Evolutionary conservation across 2,888 invertebrate species (phyloP).

Genomic region (Emmelina monodactyla): DNA sequence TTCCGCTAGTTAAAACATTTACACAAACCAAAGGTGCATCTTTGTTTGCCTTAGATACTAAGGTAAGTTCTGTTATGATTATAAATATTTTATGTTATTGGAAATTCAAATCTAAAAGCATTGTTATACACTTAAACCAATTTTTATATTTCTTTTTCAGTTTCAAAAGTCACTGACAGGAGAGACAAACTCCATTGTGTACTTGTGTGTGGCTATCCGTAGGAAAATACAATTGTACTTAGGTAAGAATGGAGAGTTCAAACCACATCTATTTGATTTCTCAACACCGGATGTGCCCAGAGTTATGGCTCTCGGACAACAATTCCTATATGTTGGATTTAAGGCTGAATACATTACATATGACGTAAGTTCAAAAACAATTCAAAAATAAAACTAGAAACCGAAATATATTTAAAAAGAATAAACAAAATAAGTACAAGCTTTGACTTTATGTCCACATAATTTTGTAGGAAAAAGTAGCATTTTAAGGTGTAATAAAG

Average conservation of each 20-base stretch:
- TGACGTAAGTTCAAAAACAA: constrained; percentile 65
- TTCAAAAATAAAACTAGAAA: not conserved
- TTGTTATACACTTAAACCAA: too few species aligned
- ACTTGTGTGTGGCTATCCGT: constrained; percentile 88
- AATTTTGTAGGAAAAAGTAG: too few species aligned
- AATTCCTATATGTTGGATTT: constrained; percentile 87
- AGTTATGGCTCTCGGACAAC: constrained; percentile 82
- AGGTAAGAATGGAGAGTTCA: constrained; percentile 86
- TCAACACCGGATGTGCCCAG: constrained; percentile 81
- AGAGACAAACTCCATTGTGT: constrained; percentile 76
- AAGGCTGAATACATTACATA: constrained; percentile 82
- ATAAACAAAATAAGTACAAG: too few species aligned
- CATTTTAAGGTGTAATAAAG: too few species aligned
- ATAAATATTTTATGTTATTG: too few species aligned
- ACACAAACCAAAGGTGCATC: constrained; percentile 87
- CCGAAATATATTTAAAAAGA: too few species aligned
- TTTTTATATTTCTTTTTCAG: too few species aligned
- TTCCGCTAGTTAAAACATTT: constrained; percentile 79
- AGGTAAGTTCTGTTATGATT: constrained; percentile 59
- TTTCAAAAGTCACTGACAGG: constrained; percentile 67
- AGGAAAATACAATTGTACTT: constrained; percentile 86
- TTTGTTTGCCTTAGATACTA: constrained; percentile 83
- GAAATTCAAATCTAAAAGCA: too few species aligned
- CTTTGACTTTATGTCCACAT: too few species aligned
- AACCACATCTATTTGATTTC: constrained; percentile 76